Evolutionary conservation across 2,113 vertebrate species (phyloP).

Genomic region (Protobothrops flavoviridis): DNA sequence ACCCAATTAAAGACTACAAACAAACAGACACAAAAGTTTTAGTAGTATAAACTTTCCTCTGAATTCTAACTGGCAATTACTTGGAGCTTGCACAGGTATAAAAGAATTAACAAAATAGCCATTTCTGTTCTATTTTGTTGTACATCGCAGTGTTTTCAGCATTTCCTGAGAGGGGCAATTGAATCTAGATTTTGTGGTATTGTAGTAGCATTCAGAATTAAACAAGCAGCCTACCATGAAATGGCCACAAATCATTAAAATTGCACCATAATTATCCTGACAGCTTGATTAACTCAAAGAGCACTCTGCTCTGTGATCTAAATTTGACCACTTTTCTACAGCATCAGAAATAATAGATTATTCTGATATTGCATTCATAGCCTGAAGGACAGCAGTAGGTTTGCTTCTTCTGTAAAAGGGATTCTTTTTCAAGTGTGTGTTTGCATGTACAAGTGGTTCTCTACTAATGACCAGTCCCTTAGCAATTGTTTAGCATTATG

Average conservation of each 20-base stretch:
- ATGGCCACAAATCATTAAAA: neutral
- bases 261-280: neutral
- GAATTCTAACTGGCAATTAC: constrained; percentile 57
- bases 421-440: neutral
- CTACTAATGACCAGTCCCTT: neutral
- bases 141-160: neutral
- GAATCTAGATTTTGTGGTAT: neutral
- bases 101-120: neutral
- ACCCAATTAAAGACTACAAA: neutral
- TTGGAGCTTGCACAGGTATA: constrained; percentile 15
- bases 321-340: neutral
- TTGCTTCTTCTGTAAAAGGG: neutral
- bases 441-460: neutral
- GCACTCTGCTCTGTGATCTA: neutral
- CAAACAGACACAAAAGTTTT: neutral
- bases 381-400: neutral
- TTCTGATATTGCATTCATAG: neutral
- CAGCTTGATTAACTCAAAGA: neutral
- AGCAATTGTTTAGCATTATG: neutral
- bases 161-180: neutral
- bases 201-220: neutral
- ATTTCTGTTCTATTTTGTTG: neutral
- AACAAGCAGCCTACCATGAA: constrained; percentile 14
- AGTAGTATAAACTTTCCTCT: constrained; percentile 46
- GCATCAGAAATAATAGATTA: neutral